A percentile compares a stretch with the other conserved stretches of the same genome.
Conservation (phyloP, 2,113 vertebrate species). For the Aspidoscelis tigris region DNA sequence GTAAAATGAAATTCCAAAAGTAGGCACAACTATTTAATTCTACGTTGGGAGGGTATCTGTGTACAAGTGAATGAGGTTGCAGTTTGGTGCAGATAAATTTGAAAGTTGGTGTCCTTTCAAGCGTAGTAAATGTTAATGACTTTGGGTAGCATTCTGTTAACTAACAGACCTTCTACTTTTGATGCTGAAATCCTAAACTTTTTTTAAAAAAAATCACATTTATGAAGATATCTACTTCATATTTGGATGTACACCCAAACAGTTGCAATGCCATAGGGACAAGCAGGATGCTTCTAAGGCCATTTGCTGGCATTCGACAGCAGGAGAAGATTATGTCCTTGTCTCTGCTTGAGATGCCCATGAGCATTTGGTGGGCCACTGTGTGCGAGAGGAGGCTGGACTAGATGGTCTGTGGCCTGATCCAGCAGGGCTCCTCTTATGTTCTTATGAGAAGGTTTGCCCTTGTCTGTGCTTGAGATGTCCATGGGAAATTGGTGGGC, state of each 20-base stretch:
- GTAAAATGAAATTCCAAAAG: slow-evolving; percentile 64
- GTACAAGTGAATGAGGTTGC: neutral
- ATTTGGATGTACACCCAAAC: neutral
- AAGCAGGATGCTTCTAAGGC: no score
- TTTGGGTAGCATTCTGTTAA: neutral
- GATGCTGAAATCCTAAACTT: neutral
- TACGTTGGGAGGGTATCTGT: neutral
- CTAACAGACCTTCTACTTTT: neutral
- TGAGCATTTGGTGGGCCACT: no score
- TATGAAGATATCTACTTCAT: neutral
- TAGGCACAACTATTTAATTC: slow-evolving; percentile 37
- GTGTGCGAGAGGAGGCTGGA: no score
- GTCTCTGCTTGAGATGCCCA: no score
- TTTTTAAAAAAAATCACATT: neutral
- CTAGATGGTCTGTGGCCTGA: no score
- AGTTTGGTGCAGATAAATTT: neutral
- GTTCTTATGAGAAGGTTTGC: no score
- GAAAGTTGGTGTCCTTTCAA: neutral
- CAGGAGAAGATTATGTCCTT: no score
- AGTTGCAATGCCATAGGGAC: no score
- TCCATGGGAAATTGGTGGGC: no score
- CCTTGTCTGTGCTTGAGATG: no score
- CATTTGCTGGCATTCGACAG: no score
- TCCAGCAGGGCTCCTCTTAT: no score
- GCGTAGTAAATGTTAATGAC: neutral